These are phyloP conservation scores for Drosophila punjabiensis DNA, from an alignment of 1,140 invertebrate genomes.

Conservation along the genomic window DNA sequence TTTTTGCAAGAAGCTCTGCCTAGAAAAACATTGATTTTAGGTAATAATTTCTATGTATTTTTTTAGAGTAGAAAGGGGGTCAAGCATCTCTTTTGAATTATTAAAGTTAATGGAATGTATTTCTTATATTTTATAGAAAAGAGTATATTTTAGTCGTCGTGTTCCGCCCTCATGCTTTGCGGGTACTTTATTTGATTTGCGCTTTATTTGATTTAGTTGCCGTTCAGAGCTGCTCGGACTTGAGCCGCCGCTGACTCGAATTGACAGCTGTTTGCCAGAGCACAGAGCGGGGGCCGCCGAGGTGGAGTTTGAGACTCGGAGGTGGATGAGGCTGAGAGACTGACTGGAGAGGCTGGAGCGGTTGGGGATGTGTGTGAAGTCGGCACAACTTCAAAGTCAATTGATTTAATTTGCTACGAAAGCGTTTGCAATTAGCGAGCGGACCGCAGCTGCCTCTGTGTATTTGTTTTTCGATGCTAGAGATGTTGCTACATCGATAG, in stretches of 20 bases:
- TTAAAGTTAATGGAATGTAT: background rate
- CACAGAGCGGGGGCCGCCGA: background rate
- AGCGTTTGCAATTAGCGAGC: slow-evolving; percentile 70
- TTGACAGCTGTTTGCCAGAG: slow-evolving; percentile 36
- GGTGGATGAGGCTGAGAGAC: background rate
- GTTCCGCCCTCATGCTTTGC: slow-evolving; percentile 3
- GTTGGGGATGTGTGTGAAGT: slow-evolving; percentile 7
- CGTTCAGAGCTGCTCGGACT: slow-evolving; percentile 15
- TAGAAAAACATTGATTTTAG: background rate
- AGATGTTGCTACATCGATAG: background rate
- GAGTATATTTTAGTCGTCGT: background rate
- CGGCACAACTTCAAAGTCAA: slow-evolving; percentile 66
- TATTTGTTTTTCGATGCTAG: background rate
- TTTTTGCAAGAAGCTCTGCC: no score
- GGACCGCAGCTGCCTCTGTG: slow-evolving; percentile 19
- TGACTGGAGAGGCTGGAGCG: background rate
- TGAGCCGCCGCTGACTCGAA: slow-evolving; percentile 44
- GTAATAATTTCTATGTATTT: background rate
- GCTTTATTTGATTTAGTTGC: slow-evolving; percentile 67
- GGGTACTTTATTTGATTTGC: slow-evolving; percentile 57
- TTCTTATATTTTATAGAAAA: background rate
- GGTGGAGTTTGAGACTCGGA: background rate
- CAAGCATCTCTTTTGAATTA: no score
- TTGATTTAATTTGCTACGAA: slow-evolving; percentile 74
- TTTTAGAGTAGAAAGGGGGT: background rate